Evolutionary conservation across 2,888 invertebrate species (phyloP).

Genomic region (Tetheella fluctuosa): DNA sequence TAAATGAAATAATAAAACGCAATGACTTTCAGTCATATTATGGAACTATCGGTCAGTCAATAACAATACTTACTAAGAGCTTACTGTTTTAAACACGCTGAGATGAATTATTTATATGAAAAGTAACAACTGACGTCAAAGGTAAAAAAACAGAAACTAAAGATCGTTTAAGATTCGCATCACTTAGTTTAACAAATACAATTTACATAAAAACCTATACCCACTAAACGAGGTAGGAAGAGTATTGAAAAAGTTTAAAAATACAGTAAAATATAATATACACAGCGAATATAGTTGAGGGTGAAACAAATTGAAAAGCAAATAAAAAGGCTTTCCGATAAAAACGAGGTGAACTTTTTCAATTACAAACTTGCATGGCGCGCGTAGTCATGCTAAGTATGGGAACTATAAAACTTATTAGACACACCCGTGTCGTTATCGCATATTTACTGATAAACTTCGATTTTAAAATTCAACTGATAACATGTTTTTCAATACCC

Average conservation of each 20-base stretch:
- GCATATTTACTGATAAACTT: slow-evolving; percentile 8
- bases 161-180: slow-evolving; percentile 28
- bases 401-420: slow-evolving; percentile 35
- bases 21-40: background rate
- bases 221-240: slow-evolving; percentile 15
- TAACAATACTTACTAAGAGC: slow-evolving; percentile 18
- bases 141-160: slow-evolving; percentile 27
- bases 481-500: background rate
- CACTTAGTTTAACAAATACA: slow-evolving; percentile 30
- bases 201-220: slow-evolving; percentile 30
- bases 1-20: background rate
- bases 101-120: slow-evolving; percentile 28
- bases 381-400: slow-evolving; percentile 62
- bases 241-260: slow-evolving; percentile 10
- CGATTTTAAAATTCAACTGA: background rate
- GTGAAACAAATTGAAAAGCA: slow-evolving; percentile 54
- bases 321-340: slow-evolving; percentile 52
- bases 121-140: slow-evolving; percentile 29
- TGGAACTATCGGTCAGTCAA: background rate
- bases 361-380: slow-evolving; percentile 80
- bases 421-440: slow-evolving; percentile 19
- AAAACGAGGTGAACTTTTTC: slow-evolving; percentile 75
- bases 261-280: slow-evolving; percentile 25
- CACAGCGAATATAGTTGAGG: slow-evolving; percentile 36
- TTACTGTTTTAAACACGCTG: slow-evolving; percentile 16